Evolutionary conservation across 2,888 invertebrate species (phyloP), one percentile per base, ranked within the genome.

Genomic region (Melinaea menophilus): DNA sequence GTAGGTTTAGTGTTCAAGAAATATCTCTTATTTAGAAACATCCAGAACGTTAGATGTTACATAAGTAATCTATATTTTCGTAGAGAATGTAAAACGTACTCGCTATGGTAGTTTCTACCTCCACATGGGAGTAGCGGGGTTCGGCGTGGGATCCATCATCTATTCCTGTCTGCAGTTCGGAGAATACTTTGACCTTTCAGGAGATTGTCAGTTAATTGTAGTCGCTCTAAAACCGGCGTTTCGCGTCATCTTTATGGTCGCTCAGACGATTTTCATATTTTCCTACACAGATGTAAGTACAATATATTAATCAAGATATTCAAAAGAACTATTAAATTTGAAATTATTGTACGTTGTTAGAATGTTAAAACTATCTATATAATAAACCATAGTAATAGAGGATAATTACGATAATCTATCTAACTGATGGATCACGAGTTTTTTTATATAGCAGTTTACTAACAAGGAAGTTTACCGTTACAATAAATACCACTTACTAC

Each of bases 261-360:
- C 93, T 56, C 94, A 95, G 79, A 93, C 95, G 64, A 93, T 95
- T 73, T 95, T 94, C 78, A 93, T 95, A 72, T 94, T 95, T 79
- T 92, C 94, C 3, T 94, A 94, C 73, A 93, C 93, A 54, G 92
- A 94, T 83, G 94, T 94, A 79, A 88, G 91, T 82, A 41, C 22
- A 2, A 9, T 31, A 51, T 31, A 13, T 45, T 45, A 54, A 55
- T 58, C 41, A 56, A 33, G 35, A 1, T 22, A 22, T 22, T 22
- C 22, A 22, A 22, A 22, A 22, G 22, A 22, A 22, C 22, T 22
- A 22, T 22, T 22, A 22, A 22, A 22, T 22, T 22, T 22, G 22
- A 22, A 22, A 22, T 22, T 22, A 1, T 22, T 22, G 22, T 22
- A 22, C 22, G 22, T 22, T 37, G 37, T 37, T 37, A 37, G 7